phyloP scores from a whole-genome alignment of 2,113 vertebrate genomes.

The Lepus americanus region DNA sequence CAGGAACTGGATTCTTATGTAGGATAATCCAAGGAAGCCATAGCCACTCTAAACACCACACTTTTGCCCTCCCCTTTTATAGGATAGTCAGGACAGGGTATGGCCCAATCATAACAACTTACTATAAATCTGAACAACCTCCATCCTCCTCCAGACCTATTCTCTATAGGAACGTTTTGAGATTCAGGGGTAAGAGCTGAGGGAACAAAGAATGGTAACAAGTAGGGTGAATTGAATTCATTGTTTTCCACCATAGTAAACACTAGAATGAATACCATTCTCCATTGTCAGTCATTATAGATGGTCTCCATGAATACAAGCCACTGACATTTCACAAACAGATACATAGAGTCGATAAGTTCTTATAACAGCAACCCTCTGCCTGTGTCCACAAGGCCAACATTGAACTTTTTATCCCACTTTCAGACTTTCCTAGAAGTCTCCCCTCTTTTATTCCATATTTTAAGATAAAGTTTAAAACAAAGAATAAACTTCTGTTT shows the following conservation, averaged over 20 bases:
- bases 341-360: not conserved
- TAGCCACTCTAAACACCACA: not conserved
- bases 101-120: not conserved
- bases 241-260: slow-evolving; percentile 3
- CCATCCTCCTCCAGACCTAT: not conserved
- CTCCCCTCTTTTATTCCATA: not conserved
- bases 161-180: not conserved
- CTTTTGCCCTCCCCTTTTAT: not conserved
- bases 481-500: not conserved
- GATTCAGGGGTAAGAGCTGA: not conserved
- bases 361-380: not conserved
- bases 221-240: not conserved
- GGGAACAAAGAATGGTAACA: not conserved
- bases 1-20: not conserved
- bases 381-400: not conserved
- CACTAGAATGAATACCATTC: not conserved
- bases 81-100: not conserved
- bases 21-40: not conserved
- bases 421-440: not conserved
- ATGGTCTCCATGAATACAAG: not conserved
- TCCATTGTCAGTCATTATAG: not conserved
- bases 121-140: not conserved
- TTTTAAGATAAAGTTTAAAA: not conserved
- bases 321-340: not conserved
- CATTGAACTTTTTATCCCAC: not conserved